Percentiles rank a stretch among this genome's conserved stretches.
These are phyloP conservation scores for Catostylus mosaicus DNA, from an alignment of 30 jellyfish, hydroid and myxozoan genomes.

Conservation along the genomic window DNA sequence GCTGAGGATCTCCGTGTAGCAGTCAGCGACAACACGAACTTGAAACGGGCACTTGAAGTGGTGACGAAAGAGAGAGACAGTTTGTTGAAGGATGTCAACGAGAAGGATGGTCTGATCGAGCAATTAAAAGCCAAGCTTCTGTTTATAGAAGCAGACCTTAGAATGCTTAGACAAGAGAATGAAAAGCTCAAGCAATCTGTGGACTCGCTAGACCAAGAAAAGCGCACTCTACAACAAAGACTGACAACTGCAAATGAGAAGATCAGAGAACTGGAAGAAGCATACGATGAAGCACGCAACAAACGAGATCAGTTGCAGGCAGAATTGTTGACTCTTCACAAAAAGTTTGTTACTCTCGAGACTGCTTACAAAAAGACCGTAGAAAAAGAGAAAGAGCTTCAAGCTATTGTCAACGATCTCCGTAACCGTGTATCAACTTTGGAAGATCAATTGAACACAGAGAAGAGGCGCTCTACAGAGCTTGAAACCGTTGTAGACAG, in stretches of 20 bases:
- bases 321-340: constrained; percentile 75
- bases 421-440: constrained; percentile 59
- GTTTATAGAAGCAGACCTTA: constrained; percentile 75
- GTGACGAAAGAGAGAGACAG: constrained; percentile 68
- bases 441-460: constrained; percentile 80
- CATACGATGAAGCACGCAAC: constrained; percentile 83
- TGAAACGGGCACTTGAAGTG: constrained; percentile 60
- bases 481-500: constrained; percentile 77
- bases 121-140: constrained; percentile 76
- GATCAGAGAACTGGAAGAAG: constrained; percentile 93
- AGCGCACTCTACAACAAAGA: constrained; percentile 75
- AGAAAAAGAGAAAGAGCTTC: constrained; percentile 89
- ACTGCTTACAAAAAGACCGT: constrained; percentile 85
- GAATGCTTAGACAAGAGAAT: constrained; percentile 78
- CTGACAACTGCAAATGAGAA: constrained; percentile 78
- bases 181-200: constrained; percentile 77
- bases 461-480: constrained; percentile 74
- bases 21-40: constrained; percentile 73
- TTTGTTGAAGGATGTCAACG: constrained; percentile 79
- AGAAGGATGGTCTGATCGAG: constrained; percentile 79
- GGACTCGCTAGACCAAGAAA: constrained; percentile 92
- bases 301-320: constrained; percentile 88
- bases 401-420: constrained; percentile 75
- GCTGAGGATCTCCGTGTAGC: constrained; percentile 90
- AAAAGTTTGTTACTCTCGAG: constrained; percentile 89